phyloP scores from a whole-genome alignment of 2,797 vertebrate species.

The Borostomias antarcticus region DNA sequence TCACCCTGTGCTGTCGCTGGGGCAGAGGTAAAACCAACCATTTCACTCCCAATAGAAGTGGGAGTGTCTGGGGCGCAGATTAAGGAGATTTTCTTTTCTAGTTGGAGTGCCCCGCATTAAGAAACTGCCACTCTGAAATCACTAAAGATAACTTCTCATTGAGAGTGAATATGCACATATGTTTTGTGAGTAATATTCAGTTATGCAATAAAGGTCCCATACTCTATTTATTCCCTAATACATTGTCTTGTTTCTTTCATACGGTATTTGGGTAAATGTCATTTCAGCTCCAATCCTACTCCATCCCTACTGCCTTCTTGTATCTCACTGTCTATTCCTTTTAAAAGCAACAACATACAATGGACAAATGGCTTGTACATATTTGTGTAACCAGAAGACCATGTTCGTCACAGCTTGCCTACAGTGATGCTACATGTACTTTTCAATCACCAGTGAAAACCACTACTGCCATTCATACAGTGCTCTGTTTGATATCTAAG shows the following conservation, averaged over 20 bases:
- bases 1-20: no score
- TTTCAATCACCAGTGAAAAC: not conserved
- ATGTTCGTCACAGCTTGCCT: not conserved
- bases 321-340: not conserved
- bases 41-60: no score
- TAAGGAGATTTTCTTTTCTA: no score
- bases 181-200: not conserved
- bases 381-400: not conserved
- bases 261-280: not conserved
- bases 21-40: no score
- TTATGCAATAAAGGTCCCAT: not conserved
- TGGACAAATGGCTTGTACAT: no score
- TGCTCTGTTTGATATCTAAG: not conserved
- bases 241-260: not conserved
- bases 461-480: conserved; percentile 1
- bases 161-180: no score
- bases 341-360: conserved; percentile 5
- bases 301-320: no score
- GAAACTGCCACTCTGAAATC: no score
- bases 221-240: not conserved
- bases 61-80: no score
- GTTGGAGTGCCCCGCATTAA: no score
- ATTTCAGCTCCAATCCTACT: not conserved
- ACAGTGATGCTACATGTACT: not conserved
- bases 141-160: no score